These are phyloP conservation scores for Enteromius trimaculatus DNA, from an alignment of 2,797 vertebrate species.

Conservation along the genomic window DNA sequence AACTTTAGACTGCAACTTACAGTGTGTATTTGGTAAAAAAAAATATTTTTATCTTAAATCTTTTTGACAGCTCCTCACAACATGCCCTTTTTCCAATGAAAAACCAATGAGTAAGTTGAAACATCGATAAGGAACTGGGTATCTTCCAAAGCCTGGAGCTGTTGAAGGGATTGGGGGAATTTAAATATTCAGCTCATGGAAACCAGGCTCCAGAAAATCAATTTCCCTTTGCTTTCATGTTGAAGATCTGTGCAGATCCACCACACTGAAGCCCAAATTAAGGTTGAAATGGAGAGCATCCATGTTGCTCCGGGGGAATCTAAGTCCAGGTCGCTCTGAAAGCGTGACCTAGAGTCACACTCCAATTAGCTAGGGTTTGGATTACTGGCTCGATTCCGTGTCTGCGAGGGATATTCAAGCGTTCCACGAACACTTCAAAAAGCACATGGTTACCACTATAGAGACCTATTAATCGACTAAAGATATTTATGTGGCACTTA, in stretches of 20 bases:
- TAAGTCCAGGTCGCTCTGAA: slow-evolving; percentile 34
- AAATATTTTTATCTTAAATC: slow-evolving; percentile 33
- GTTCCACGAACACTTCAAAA: slow-evolving; percentile 22
- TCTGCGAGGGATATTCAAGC: slow-evolving; percentile 24
- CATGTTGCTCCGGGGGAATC: slow-evolving; percentile 41
- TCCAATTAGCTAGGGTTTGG: slow-evolving; percentile 49
- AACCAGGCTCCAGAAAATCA: slow-evolving; percentile 57
- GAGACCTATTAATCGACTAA: not conserved
- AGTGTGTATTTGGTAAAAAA: slow-evolving; percentile 3
- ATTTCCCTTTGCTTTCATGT: slow-evolving; percentile 58
- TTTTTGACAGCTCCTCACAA: slow-evolving; percentile 43
- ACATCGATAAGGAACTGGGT: slow-evolving; percentile 45
- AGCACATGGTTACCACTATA: slow-evolving; percentile 10
- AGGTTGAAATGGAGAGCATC: slow-evolving; percentile 52
- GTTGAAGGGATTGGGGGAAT: slow-evolving; percentile 42
- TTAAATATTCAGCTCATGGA: slow-evolving; percentile 58
- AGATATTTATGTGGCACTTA: not conserved
- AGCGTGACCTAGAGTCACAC: slow-evolving; percentile 43
- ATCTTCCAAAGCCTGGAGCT: slow-evolving; percentile 51
- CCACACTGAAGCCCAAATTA: slow-evolving; percentile 53
- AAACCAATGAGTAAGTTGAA: slow-evolving; percentile 8
- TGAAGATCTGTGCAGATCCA: slow-evolving; percentile 56
- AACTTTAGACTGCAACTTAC: slow-evolving; percentile 22
- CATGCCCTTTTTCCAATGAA: slow-evolving; percentile 43
- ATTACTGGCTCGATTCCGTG: slow-evolving; percentile 20